phyloP scores from a whole-genome alignment of 2,888 invertebrate genomes.

The Archips xylosteana region DNA sequence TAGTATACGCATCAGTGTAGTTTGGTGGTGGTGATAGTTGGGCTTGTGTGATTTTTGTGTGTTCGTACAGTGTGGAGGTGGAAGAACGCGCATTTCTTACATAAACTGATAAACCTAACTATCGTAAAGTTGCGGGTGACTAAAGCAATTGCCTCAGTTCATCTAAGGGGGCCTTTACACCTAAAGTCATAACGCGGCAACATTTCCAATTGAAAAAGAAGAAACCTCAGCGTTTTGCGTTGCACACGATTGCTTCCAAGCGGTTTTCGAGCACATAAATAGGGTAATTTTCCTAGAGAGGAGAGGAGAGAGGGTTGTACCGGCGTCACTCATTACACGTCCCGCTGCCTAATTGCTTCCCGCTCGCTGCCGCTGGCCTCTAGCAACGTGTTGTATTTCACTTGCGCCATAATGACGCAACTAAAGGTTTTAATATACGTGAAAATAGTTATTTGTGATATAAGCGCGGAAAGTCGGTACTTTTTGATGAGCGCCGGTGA shows the following conservation, averaged over 20 bases:
- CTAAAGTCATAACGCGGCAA: not conserved
- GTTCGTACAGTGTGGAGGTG: no score
- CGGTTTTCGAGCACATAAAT: slow-evolving; percentile 44
- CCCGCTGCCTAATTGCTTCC: slow-evolving; percentile 70
- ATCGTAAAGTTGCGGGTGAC: no score
- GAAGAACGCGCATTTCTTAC: no score
- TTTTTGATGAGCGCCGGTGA: no score
- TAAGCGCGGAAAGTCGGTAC: no score
- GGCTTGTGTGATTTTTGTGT: no score
- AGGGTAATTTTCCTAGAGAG: slow-evolving; percentile 41
- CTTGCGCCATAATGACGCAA: slow-evolving; percentile 10
- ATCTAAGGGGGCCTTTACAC: not conserved
- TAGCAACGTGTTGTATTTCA: slow-evolving; percentile 17
- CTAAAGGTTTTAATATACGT: no score
- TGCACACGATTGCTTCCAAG: slow-evolving; percentile 42
- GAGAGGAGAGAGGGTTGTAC: not conserved
- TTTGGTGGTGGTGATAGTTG: no score
- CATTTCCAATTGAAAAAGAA: slow-evolving; percentile 39
- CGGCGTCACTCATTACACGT: slow-evolving; percentile 69
- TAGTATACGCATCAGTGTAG: no score
- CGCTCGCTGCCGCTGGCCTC: slow-evolving; percentile 49
- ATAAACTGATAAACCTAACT: no score
- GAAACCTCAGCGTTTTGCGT: slow-evolving; percentile 39
- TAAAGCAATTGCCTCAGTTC: no score
- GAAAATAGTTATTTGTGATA: no score